These are phyloP conservation scores for Chelonus formosanus DNA, from an alignment of 2,888 invertebrate genomes.

Conservation along the genomic window DNA sequence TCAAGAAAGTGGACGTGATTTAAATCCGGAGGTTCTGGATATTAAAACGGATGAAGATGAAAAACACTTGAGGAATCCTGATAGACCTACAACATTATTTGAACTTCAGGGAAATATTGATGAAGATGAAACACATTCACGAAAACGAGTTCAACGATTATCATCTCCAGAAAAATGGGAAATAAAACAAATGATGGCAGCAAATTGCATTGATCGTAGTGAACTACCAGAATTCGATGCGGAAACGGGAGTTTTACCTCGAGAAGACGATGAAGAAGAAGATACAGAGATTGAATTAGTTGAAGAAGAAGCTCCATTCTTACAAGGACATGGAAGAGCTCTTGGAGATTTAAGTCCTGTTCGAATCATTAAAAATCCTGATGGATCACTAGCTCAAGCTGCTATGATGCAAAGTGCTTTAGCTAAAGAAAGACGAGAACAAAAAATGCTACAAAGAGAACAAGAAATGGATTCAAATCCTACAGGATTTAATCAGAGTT, in stretches of 20 bases:
- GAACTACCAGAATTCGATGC: slow-evolving; percentile 98
- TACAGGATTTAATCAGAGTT: slow-evolving; percentile 87
- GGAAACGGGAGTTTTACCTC: slow-evolving; percentile 90
- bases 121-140: slow-evolving; percentile 82
- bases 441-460: slow-evolving; percentile 95
- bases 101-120: slow-evolving; percentile 70
- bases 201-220: slow-evolving; percentile 70
- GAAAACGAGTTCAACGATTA: slow-evolving; percentile 87
- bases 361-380: slow-evolving; percentile 97
- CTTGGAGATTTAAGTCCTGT: slow-evolving; percentile 93
- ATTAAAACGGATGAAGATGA: slow-evolving; percentile 72
- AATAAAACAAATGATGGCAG: slow-evolving; percentile 80
- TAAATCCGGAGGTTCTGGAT: slow-evolving; percentile 84
- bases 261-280: slow-evolving; percentile 93
- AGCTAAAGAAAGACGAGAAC: slow-evolving; percentile 95
- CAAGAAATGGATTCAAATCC: slow-evolving; percentile 88
- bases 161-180: slow-evolving; percentile 99
- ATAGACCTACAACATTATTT: slow-evolving; percentile 76
- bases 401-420: slow-evolving; percentile 99
- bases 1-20: slow-evolving; percentile 91
- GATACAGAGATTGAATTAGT: slow-evolving; percentile 98
- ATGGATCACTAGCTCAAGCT: slow-evolving; percentile 97
- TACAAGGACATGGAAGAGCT: slow-evolving; percentile 91
- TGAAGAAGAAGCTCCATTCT: slow-evolving; percentile 97
- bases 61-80: slow-evolving; percentile 87